phyloP scores from a whole-genome alignment of 2,888 invertebrate genomes.

The Lithophane socia region DNA sequence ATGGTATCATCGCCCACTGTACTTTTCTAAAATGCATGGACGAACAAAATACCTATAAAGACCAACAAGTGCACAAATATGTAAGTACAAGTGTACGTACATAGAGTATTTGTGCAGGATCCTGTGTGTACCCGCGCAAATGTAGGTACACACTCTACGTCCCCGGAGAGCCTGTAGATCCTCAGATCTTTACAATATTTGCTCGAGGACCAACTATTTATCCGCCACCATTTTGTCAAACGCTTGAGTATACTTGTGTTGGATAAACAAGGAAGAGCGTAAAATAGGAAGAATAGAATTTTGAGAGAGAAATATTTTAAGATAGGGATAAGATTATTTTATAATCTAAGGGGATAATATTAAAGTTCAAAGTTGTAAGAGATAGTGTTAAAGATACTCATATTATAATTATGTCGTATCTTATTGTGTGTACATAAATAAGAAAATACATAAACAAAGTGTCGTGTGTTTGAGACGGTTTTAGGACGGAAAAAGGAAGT shows the following conservation, averaged over 20 bases:
- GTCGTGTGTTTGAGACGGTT: not conserved
- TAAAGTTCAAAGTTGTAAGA: not conserved
- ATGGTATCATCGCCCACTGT: not conserved
- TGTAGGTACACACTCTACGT: conserved; percentile 57
- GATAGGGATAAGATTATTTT: not conserved
- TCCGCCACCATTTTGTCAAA: conserved; percentile 59
- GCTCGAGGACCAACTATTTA: conserved; percentile 56
- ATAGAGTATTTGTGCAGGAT: conserved; percentile 46
- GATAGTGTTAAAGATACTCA: too few relatives aligned
- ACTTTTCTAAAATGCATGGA: conserved; percentile 10
- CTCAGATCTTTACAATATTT: conserved; percentile 63
- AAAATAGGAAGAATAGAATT: conserved; percentile 11
- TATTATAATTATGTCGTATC: too few relatives aligned
- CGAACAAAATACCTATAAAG: conserved; percentile 1
- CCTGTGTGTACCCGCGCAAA: conserved; percentile 44
- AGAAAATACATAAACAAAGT: too few relatives aligned
- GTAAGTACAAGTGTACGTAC: conserved; percentile 4
- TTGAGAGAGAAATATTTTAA: conserved; percentile 3
- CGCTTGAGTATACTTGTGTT: conserved; percentile 28
- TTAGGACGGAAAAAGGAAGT: not conserved
- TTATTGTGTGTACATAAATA: too few relatives aligned
- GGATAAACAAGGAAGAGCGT: conserved; percentile 19
- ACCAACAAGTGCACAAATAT: conserved; percentile 14
- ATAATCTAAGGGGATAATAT: too few relatives aligned
- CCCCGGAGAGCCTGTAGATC: conserved; percentile 60